Conservation (phyloP, 2,888 invertebrate genomes). For the Shargacucullia verbasci region DNA sequence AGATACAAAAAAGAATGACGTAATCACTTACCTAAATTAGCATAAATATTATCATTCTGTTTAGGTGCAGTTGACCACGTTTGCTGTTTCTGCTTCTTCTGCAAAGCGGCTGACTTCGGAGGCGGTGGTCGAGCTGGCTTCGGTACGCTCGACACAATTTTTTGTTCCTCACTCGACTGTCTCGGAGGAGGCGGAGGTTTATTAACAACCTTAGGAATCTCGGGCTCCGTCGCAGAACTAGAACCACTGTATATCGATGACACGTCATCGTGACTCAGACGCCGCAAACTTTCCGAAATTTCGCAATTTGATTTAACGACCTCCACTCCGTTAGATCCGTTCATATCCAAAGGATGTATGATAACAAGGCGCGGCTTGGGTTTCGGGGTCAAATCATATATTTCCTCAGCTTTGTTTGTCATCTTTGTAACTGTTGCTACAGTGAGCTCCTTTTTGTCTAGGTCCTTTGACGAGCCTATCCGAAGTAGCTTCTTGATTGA, state of each 20-base stretch:
- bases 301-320: conserved; percentile 90
- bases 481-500: conserved; percentile 95
- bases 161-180: conserved; percentile 84
- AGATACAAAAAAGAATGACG: no score
- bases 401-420: conserved; percentile 87
- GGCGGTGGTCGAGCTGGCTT: conserved; percentile 93
- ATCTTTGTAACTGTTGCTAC: conserved; percentile 82
- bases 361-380: conserved; percentile 94
- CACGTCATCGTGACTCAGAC: conserved; percentile 87
- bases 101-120: conserved; percentile 91
- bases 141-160: conserved; percentile 83
- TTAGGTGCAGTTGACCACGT: conserved; percentile 78
- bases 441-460: conserved; percentile 88
- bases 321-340: conserved; percentile 93
- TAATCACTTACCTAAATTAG: conserved; percentile 92
- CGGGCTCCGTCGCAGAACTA: conserved; percentile 78
- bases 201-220: conserved; percentile 79
- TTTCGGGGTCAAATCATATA: conserved; percentile 88
- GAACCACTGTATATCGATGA: conserved; percentile 86
- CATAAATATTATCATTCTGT: conserved; percentile 91
- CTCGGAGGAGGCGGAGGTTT: conserved; percentile 95
- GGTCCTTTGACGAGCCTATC: conserved; percentile 93
- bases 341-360: conserved; percentile 96
- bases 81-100: conserved; percentile 90
- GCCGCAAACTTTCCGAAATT: conserved; percentile 73